Evolutionary conservation across 2,113 vertebrate genomes (phyloP).

Genomic region (Dermatemys mawii): DNA sequence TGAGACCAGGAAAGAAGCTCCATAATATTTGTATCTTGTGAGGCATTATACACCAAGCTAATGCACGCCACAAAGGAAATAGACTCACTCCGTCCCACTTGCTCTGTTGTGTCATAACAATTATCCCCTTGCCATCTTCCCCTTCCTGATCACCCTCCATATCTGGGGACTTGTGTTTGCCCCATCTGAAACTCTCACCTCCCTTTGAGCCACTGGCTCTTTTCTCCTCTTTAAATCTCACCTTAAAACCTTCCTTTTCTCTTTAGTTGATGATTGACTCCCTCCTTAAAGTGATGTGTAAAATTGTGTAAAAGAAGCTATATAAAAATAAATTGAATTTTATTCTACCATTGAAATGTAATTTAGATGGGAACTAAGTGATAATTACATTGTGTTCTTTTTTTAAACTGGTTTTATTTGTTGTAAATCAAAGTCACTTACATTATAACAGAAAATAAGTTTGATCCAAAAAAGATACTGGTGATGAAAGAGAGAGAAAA

Average conservation of each 20-base stretch:
- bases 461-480: not conserved
- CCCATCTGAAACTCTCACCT: not conserved
- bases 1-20: not conserved
- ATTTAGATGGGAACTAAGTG: constrained; percentile 21
- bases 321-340: constrained; percentile 18
- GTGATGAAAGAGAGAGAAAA: not conserved
- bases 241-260: constrained; percentile 1
- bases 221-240: constrained; percentile 23
- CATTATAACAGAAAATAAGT: not conserved
- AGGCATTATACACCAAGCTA: not conserved
- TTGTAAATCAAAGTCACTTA: constrained; percentile 4
- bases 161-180: not conserved
- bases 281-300: constrained; percentile 24
- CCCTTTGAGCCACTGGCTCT: not conserved
- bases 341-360: not conserved
- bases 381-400: not conserved
- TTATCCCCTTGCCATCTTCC: not conserved
- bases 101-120: not conserved
- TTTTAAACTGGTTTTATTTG: constrained; percentile 18
- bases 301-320: not conserved
- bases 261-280: constrained; percentile 12
- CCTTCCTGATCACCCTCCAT: not conserved
- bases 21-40: not conserved
- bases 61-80: not conserved
- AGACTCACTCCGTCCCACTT: not conserved